These are phyloP conservation scores for Lagria hirta DNA, from an alignment of 2,888 invertebrate genomes.

Conservation along the genomic window DNA sequence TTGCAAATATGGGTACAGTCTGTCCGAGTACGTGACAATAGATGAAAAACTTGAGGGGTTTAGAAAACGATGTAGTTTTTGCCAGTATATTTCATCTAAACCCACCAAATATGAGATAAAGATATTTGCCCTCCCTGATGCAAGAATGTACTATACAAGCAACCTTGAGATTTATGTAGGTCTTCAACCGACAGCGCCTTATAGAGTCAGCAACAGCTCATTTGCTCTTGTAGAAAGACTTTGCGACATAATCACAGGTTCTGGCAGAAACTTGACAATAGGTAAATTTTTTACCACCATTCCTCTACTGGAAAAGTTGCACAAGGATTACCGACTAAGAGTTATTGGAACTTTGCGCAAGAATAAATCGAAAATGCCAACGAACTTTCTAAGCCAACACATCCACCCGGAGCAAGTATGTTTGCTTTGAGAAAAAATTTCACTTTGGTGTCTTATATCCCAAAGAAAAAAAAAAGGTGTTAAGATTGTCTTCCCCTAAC, in stretches of 20 bases:
- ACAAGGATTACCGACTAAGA: neutral
- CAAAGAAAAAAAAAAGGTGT: slow-evolving; percentile 5
- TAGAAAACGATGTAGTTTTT: slow-evolving; percentile 36
- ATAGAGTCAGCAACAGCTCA: neutral
- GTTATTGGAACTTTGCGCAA: neutral
- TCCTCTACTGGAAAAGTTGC: neutral
- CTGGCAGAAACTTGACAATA: neutral
- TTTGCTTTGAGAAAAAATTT: neutral
- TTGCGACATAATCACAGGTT: no score
- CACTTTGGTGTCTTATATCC: neutral
- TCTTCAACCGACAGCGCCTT: slow-evolving; percentile 1
- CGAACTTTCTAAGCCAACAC: no score
- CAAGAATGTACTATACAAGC: slow-evolving; percentile 1
- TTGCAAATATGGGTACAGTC: slow-evolving; percentile 30
- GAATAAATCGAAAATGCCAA: slow-evolving; percentile 1
- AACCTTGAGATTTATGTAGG: slow-evolving; percentile 10
- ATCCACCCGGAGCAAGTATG: neutral
- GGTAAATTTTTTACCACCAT: slow-evolving; percentile 4
- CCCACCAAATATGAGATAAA: slow-evolving; percentile 22
- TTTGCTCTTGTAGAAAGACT: neutral
- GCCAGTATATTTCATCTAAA: slow-evolving; percentile 43
- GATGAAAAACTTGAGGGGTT: slow-evolving; percentile 39
- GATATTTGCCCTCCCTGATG: slow-evolving; percentile 4
- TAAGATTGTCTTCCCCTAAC: no score
- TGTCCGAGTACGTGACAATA: slow-evolving; percentile 36